Base-by-base conservation (phyloP, 2,888 invertebrate genomes). In the Sialis fuliginosa region DNA sequence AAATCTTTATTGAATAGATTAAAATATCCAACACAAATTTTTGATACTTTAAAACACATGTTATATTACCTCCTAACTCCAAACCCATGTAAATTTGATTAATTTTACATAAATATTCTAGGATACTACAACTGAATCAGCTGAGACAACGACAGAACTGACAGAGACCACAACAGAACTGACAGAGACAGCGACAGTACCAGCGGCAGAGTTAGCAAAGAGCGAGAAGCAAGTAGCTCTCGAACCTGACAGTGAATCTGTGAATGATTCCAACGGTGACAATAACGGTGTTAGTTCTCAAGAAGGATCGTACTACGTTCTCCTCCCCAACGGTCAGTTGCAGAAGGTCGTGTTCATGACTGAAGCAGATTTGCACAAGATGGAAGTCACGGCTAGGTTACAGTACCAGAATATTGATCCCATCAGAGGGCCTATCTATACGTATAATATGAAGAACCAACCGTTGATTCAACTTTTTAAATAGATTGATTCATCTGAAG, bases 351-450 rank as follows among this genome's bases (percentile, higher is more conserved):
- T 69, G 53, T 79, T 75, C 62, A 66, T 70, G 49, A 75, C 76
- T 56, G 60, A 61, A n/a, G 64, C 69, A 52, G 65, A 70, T 55
- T 51, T 60, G 39, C 61, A 60, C 34, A 75, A 77, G 47, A 79
- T 78, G 77, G 77, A 73, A 13, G 77, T 75, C 56, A 73, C 73
- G 37, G 78, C 78, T 7, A 71, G 72, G 54, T 67, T 79, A 49
- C 75, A 72, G 44, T 79, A 78, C 57, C 72, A 68, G 54, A 70
- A 72, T 53, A 76, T 78, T 49, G 74, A 77, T 48, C 75, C 75
- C 0, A 75, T 79, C 12, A 71, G 71, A 6, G 68, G 76, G 42
- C 77, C 75, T 33, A 72, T 78, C 40, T 79, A 76, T 58, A 71
- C 74, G 3, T 64, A 62, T 49, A 60, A 64, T 55, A 62, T 64